phyloP scores from a whole-genome alignment of 37 sponge, comb jelly and placozoan genomes.

The Aplysina aerophoba region DNA sequence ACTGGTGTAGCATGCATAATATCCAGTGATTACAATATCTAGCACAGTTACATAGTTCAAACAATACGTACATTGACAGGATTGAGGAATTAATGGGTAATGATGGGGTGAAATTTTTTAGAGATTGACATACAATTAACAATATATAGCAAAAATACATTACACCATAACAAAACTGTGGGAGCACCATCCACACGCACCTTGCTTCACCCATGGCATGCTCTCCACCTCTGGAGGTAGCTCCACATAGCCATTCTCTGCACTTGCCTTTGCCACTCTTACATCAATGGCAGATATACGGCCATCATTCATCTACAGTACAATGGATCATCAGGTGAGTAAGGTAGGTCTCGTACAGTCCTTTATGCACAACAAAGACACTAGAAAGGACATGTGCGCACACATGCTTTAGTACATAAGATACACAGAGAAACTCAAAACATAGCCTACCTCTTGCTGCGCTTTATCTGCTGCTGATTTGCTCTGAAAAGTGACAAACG shows the following conservation, averaged over 20 bases:
- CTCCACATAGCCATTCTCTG: slow-evolving; percentile 77
- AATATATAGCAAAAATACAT: too few relatives aligned
- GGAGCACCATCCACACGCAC: slow-evolving; percentile 18
- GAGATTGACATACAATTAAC: too few relatives aligned
- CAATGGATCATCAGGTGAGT: too few relatives aligned
- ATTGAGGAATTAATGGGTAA: too few relatives aligned
- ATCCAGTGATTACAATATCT: too few relatives aligned
- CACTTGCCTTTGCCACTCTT: slow-evolving; percentile 50
- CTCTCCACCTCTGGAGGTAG: slow-evolving; percentile 69
- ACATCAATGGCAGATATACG: slow-evolving; percentile 68
- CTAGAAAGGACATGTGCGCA: background rate
- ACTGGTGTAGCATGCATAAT: too few relatives aligned
- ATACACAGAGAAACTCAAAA: background rate
- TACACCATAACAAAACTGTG: too few relatives aligned
- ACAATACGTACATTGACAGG: too few relatives aligned
- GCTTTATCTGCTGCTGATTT: slow-evolving; percentile 43
- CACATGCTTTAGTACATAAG: too few relatives aligned
- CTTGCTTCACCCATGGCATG: slow-evolving; percentile 69
- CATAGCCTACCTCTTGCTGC: slow-evolving; percentile 53
- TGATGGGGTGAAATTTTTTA: background rate
- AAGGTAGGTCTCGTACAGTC: background rate
- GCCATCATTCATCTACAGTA: slow-evolving; percentile 66
- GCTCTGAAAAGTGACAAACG: slow-evolving; percentile 43
- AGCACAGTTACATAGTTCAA: too few relatives aligned
- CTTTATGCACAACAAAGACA: background rate